Base-by-base conservation (phyloP, 2,888 invertebrate species). In the Meliscaeva auricollis region DNA sequence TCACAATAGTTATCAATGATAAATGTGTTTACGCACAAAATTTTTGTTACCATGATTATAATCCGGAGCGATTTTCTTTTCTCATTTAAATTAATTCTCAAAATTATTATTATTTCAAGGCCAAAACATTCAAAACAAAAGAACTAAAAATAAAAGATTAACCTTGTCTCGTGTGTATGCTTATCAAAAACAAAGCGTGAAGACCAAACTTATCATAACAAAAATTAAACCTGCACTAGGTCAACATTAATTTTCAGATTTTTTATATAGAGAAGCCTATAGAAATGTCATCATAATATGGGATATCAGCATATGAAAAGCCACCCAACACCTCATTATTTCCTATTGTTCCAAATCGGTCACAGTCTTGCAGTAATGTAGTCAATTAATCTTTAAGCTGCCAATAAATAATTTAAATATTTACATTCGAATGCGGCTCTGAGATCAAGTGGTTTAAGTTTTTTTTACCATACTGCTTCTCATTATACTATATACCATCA, bases 331-430 rank as follows among this genome's bases (percentile, higher is more conserved):
- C 48, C 35, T 66, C 13, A 50, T 66, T 66, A 66, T 66, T 35
- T 22, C 3, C 13, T 35, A 66, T 66, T 66, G 66, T 66, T 66
- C 66, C 66, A 50, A 66, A 66, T 66, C 66, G 66, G 50, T 50
- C 50, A 66, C 20, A 66, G 66, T 66, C 35, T 38, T 66, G 35
- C 35, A 50, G 7, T 50, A 50, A 50, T 66, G 2, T 50, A 38
- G 50, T 66, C 50, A 48, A 66, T 66, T 50, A 35, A 66, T 66
- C 50, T 66, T 13, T 38, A 3, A 35, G 46, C n/a, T 58, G 11
- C 17, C 1, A 54, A 46, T 41, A 60, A 62, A 50, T 66, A 50
- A 35, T 22, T 22, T 66, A 22, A 35, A 20, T 66, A 50, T 50
- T 66, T 50, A 50, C 50, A 66, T 66, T 66, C 35, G 26, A 50